These are phyloP conservation scores for Rapana venosa DNA, from an alignment of 2,888 invertebrate species.

Conservation along the genomic window DNA sequence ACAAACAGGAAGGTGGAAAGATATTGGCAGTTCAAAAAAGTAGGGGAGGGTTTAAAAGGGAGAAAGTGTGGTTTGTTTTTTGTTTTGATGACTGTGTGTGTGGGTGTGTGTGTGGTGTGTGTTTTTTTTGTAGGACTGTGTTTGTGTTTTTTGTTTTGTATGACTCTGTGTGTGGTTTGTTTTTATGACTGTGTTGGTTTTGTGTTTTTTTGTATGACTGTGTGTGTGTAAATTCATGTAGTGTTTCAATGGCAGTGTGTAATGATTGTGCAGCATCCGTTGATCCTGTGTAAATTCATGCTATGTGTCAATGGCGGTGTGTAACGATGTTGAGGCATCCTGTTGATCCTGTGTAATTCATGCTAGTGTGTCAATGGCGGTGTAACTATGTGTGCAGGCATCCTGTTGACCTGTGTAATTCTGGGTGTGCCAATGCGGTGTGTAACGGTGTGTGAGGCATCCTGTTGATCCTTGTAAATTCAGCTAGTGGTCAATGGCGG, in stretches of 20 bases:
- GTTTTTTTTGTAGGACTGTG: no score
- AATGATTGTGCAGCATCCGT: neutral
- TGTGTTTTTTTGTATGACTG: neutral
- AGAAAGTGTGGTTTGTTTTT: no score
- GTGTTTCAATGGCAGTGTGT: neutral
- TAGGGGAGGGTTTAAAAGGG: no score
- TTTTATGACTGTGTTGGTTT: no score
- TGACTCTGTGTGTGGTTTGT: no score
- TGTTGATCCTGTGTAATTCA: neutral
- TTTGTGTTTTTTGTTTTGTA: no score
- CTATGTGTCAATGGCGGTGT: neutral
- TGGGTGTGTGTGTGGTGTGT: no score
- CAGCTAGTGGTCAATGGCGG: neutral
- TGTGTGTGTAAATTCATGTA: no score
- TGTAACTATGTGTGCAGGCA: neutral
- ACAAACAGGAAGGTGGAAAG: no score
- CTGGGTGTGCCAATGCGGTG: constrained; percentile 7
- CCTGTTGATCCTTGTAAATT: neutral
- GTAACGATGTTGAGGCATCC: neutral
- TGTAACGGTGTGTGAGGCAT: neutral
- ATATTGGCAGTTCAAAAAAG: no score
- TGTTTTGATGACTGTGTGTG: no score
- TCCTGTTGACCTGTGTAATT: neutral
- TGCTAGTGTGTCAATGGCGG: neutral
- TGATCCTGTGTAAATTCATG: neutral